Evolutionary conservation across 1,140 invertebrate genomes (phyloP), one percentile per base, ranked within the genome.

Genomic region (Zaprionus lachaisei): DNA sequence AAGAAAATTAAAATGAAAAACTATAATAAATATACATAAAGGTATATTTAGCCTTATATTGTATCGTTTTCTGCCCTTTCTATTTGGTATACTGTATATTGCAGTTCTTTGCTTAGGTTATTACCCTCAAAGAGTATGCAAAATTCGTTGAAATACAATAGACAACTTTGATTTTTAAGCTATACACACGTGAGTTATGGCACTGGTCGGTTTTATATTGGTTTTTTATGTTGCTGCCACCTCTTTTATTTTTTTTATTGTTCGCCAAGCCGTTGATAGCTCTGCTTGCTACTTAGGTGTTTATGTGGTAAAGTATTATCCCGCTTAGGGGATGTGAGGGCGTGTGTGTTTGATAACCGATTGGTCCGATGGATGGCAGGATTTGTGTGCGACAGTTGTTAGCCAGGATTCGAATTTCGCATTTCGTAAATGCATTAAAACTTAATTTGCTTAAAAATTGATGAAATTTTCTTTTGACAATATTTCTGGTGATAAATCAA

Each of bases 241-340:
- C 12, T 47, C 83, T 87, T 72, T 78, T 65, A 81, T 87, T 72
- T 76, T 83, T 83, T 83, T 69, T 78, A 62, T 80, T 66, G 44
- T 80, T 66, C 34, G 60, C 77, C 69, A 74, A 69, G 75, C 75
- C 81, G 83, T 90, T 89, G 84, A 87, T 86, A 81, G 83, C 85
- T 81, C 62, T 3, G 41, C 68, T 75, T 79, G 55, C 69, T 62
- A 68, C 66, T 89, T 65, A 90, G 84, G 84, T 89, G 84, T 90
- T 89, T 84, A 89, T 74, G 84, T 84, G 81, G 69, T 49, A 73
- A 90, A 84, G 56, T 77, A 79, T 90, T 87, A 89, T 87, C 84
- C 81, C 56, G 66, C 74, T 84, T 72, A 79, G 44, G 56, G 80
- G 73, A 75, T 83, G 79, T 83, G 67, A 60, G 55, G 38, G 26